Base-by-base conservation (phyloP, 2,113 vertebrate genomes). In the Vimba vimba region DNA sequence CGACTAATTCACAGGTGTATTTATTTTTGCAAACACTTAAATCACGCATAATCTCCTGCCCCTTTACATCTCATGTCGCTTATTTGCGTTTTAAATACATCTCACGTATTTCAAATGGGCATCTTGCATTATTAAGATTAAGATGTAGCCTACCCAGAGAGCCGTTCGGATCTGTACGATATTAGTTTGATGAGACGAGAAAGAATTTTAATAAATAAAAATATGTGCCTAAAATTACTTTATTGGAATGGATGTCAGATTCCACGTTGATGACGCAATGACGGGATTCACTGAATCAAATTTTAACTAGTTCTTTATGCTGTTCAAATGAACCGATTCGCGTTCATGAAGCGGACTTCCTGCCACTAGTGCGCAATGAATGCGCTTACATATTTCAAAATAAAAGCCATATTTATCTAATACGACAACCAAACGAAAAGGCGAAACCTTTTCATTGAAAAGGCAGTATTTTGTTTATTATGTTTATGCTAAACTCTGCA, bases 371-470 rank as follows among this genome's bases (percentile, higher is more conserved):
- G 74, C n/a, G n/a, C 10, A 43, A 30, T 27, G 4, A 68, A 50
- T 4, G 45, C 21, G 30, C 1, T 6, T 27, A n/a, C 7, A 59
- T 8, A 33, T 77, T 86, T 88, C 85, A 88, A 88, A 88, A 88
- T 88, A 84, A 60, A 84, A 88, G 87, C 27, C 64, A 23, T 30
- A 47, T 4, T 15, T 6, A 62, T 8, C 21, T 5, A 30, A 74
- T 33, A 27, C 19, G 5, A 57, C 19, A 64, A n/a, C 8, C 6
- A 73, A 19, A 45, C 36, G 3, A 69, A 25, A 30, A 21, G 4
- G 1, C n/a, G n/a, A 66, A 36, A 43, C 7, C 0, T 43, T 43
- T 79, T 79, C 1, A 9, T 21, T 21, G 30, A 36, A 68, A 68
- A 36, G 1, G 64, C 27, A 15, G 13, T 33, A 7, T 69, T 45